Evolutionary conservation across 2,888 invertebrate genomes (phyloP).

Genomic region (Dryobotodes eremita): DNA sequence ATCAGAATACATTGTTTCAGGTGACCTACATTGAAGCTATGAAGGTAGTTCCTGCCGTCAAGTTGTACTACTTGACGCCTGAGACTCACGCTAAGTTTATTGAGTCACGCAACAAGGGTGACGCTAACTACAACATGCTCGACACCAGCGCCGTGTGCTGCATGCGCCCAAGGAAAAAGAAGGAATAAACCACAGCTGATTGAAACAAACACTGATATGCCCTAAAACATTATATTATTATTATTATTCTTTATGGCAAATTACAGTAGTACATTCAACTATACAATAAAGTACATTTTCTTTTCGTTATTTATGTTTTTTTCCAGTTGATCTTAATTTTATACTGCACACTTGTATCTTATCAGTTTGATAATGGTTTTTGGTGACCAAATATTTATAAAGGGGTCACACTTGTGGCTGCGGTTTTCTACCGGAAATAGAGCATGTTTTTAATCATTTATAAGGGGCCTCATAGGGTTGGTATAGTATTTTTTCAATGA

Average conservation of each 20-base stretch:
- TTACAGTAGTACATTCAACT: conserved; percentile 36
- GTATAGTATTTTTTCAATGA: neutral
- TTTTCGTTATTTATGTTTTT: conserved; percentile 5
- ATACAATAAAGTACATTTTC: conserved; percentile 58
- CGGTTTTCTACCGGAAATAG: conserved; percentile 11
- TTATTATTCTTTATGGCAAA: conserved; percentile 14
- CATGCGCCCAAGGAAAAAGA: conserved; percentile 89
- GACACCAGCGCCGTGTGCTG: conserved; percentile 86
- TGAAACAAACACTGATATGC: conserved; percentile 1
- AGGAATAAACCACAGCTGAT: conserved; percentile 63
- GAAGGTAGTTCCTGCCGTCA: conserved; percentile 93
- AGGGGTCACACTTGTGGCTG: neutral
- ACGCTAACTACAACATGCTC: conserved; percentile 93
- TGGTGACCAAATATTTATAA: neutral
- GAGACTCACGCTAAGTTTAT: conserved; percentile 94
- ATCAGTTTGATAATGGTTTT: conserved; percentile 8
- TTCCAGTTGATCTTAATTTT: neutral
- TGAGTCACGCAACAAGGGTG: conserved; percentile 92
- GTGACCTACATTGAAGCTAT: conserved; percentile 92
- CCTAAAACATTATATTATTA: conserved; percentile 13
- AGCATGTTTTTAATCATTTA: neutral
- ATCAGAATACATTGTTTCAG: conserved; percentile 66
- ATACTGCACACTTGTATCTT: neutral
- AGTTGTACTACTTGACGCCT: conserved; percentile 92
- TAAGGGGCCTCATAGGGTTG: accelerated